phyloP scores from a whole-genome alignment of 2,797 vertebrate species.

The Enteromius viviparus region DNA sequence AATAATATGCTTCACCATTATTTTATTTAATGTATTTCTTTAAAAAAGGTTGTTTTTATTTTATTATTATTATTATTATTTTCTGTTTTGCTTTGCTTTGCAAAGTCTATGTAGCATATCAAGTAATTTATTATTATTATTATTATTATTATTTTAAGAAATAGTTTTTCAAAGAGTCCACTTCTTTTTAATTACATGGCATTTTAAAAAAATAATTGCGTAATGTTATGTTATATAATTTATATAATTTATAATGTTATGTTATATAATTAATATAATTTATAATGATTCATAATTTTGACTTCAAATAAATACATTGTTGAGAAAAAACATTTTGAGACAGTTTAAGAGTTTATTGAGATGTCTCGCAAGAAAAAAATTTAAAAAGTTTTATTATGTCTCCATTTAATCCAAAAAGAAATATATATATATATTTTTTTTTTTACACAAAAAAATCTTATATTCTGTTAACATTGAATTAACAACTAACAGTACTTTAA shows the following conservation, averaged over 20 bases:
- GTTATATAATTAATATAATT: too few relatives aligned
- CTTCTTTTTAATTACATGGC: not conserved
- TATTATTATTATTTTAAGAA: not conserved
- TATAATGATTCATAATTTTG: not conserved
- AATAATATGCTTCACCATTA: not conserved
- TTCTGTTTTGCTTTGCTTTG: too few relatives aligned
- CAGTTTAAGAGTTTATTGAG: too few relatives aligned
- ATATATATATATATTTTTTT: too few relatives aligned
- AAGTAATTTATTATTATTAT: not conserved
- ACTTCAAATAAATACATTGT: not conserved
- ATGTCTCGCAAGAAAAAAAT: too few relatives aligned
- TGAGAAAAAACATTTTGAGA: not conserved
- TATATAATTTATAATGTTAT: not conserved
- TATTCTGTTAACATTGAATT: not conserved
- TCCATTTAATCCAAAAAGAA: too few relatives aligned
- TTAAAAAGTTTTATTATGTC: too few relatives aligned
- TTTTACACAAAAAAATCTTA: too few relatives aligned
- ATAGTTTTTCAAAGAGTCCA: not conserved
- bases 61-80: not conserved
- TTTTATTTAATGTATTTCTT: not conserved
- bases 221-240: not conserved
- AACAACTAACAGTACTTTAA: not conserved
- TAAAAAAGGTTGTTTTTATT: not conserved
- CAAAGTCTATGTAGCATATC: not conserved
- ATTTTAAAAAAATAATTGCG: not conserved